Conservation (phyloP, 1,140 invertebrate genomes). For the Bombyx mandarina region DNA sequence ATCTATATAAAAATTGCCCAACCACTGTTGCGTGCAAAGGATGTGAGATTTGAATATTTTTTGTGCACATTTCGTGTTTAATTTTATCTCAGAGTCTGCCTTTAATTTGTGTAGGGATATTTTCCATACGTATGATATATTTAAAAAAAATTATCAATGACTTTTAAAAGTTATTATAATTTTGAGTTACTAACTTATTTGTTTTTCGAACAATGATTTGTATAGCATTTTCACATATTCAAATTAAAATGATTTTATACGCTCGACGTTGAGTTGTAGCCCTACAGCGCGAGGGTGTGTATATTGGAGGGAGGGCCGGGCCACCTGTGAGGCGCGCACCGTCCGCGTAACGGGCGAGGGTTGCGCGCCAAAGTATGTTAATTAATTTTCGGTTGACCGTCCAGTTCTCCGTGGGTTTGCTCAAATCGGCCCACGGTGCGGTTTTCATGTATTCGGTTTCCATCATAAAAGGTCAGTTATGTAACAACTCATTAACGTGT, state of each 20-base stretch:
- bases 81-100: no score
- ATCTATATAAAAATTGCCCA: constrained; percentile 37
- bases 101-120: no score
- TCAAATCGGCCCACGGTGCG: constrained; percentile 51
- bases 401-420: constrained; percentile 32
- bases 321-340: constrained; percentile 40
- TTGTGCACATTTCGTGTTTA: no score
- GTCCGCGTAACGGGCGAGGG: constrained; percentile 28
- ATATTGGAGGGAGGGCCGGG: constrained; percentile 16
- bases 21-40: no score
- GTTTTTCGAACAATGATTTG: no score
- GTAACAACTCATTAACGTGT: constrained; percentile 11
- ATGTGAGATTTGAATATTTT: no score
- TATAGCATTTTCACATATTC: no score
- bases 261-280: constrained; percentile 1
- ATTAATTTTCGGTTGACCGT: constrained; percentile 68
- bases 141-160: no score
- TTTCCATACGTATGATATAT: no score
- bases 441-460: constrained; percentile 57
- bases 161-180: no score
- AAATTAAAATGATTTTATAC: no score
- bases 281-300: constrained; percentile 20
- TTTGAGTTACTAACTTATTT: no score
- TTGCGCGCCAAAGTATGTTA: constrained; percentile 65
- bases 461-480: constrained; percentile 43